Base-by-base conservation (phyloP, 2,888 invertebrate species). In the Pemphredon lugubris region DNA sequence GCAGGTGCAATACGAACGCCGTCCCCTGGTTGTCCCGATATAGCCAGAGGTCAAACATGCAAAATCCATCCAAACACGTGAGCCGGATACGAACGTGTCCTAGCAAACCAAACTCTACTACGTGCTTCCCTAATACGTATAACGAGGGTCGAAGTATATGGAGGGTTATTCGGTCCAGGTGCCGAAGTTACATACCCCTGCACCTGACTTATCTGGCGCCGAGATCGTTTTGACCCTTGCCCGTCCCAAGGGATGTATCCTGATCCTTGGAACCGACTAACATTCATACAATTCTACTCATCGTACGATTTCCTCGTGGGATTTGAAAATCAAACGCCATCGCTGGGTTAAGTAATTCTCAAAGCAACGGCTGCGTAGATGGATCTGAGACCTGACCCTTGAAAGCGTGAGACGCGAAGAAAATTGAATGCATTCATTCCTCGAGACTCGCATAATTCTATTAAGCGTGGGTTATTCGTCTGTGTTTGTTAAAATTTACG, bases 21-120 rank as follows among this genome's bases (percentile, higher is more conserved):
- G 21, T 47, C 57, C 48, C 57, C 48, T 23, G 40, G 45, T 40
- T 13, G 44, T 42, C 44, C 45, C 51, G 59, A 53, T 63, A 53
- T 81, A 74, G 77, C 81, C 76, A 50, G 76, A 59, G 81, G 85
- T 85, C 84, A 85, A 84, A 85, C 84, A 84, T 84, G 84, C 82
- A 85, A 85, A 86, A 85, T 83, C 83, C 82, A 84, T 85, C 75
- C 81, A 67, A 42, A 47, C 77, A 82, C 83, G 86, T 82, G 84
- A 83, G 65, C 40, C 55, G 79, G 71, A 66, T 84, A 69, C 74
- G 63, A 77, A 74, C 66, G 69, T 67, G 68, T 60, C 45, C 47
- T 39, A 39, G 63, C 67, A 54, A 69, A 60, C 67, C 65, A 66
- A 77, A 75, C 69, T 68, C 40, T 50, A 39, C 61, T 70, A 72